Conservation (phyloP, 2,888 invertebrate species). For the Andrena trimmerana region DNA sequence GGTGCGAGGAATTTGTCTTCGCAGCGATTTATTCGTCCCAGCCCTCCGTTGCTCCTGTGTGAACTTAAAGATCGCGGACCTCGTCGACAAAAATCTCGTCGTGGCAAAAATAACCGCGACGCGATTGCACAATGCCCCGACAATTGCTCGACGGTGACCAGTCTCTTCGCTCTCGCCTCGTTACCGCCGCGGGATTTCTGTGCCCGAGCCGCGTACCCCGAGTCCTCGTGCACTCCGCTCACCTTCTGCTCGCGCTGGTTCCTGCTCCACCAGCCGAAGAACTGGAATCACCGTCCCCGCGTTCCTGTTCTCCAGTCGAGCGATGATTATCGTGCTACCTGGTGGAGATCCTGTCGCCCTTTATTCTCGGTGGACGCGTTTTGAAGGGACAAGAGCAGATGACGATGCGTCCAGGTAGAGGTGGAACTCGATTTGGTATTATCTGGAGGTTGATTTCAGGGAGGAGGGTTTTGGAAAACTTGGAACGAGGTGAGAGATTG, state of each 20-base stretch:
- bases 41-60: not conserved
- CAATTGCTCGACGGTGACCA: constrained; percentile 53
- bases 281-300: constrained; percentile 65
- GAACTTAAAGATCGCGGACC: not conserved
- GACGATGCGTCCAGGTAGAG: too few species aligned
- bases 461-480: too few species aligned
- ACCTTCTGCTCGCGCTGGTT: constrained; percentile 17
- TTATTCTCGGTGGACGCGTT: constrained; percentile 38
- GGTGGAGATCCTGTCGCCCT: constrained; percentile 42
- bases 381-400: constrained; percentile 5
- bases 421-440: constrained; percentile 6
- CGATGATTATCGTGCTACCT: constrained; percentile 67
- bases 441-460: not conserved
- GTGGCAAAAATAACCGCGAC: constrained; percentile 43
- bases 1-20: constrained; percentile 38
- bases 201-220: constrained; percentile 32
- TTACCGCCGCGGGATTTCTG: constrained; percentile 46
- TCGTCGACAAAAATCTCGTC: constrained; percentile 16
- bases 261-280: constrained; percentile 54
- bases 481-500: too few species aligned
- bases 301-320: constrained; percentile 57
- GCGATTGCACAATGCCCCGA: constrained; percentile 60
- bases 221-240: constrained; percentile 10
- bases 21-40: constrained; percentile 41
- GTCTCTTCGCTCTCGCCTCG: constrained; percentile 62